Percentiles rank a stretch among this genome's conserved stretches.
These are phyloP conservation scores for Sicus ferrugineus DNA, from an alignment of 2,888 invertebrate genomes.

Conservation along the genomic window DNA sequence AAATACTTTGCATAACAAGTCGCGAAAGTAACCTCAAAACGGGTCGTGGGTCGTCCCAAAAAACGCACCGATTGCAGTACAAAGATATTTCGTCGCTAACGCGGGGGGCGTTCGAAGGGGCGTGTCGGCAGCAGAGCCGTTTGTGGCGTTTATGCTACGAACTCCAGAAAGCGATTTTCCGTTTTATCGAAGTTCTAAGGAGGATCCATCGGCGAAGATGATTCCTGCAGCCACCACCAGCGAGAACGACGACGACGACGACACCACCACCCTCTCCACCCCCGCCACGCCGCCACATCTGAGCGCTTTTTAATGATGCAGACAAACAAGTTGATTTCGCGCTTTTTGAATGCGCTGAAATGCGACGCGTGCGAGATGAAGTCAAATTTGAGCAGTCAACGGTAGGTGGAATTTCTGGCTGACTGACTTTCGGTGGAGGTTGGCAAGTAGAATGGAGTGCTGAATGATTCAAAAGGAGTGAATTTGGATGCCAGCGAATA, in stretches of 20 bases:
- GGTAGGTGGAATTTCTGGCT: not conserved
- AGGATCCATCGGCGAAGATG: not conserved
- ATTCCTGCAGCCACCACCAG: not conserved
- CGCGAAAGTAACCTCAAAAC: too few species aligned
- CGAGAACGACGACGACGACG: too few species aligned
- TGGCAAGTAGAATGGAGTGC: too few species aligned
- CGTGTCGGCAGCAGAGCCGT: not conserved
- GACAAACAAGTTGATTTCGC: constrained; percentile 18
- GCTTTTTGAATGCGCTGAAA: constrained; percentile 12
- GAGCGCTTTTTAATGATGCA: constrained; percentile 14
- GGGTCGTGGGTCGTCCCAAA: too few species aligned
- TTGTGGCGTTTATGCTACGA: not conserved
- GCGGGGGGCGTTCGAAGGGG: not conserved
- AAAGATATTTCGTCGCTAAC: too few species aligned
- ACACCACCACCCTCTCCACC: not conserved
- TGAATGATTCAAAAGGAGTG: not conserved
- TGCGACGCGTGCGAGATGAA: not conserved
- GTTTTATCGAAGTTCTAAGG: not conserved
- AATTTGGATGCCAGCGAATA: not conserved
- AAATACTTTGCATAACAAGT: too few species aligned
- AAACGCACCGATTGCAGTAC: too few species aligned
- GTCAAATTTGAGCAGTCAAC: not conserved
- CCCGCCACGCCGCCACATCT: not conserved
- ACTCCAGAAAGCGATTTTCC: not conserved
- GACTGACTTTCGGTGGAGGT: too few species aligned